phyloP scores from a whole-genome alignment of 2,113 vertebrate species.

The Pagrus major region DNA sequence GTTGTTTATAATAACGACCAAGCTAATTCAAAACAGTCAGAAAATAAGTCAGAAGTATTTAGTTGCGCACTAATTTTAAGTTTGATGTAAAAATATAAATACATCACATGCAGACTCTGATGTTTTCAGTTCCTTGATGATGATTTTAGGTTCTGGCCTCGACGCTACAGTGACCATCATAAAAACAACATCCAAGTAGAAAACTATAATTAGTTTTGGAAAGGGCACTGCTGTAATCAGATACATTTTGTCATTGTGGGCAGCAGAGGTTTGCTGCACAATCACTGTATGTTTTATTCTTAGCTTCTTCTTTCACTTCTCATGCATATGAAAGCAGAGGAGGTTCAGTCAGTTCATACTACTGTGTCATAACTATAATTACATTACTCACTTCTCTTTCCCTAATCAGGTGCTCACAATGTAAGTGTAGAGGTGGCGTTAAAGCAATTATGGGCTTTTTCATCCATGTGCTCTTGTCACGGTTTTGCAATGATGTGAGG shows the following conservation, averaged over 20 bases:
- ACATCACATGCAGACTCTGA: neutral
- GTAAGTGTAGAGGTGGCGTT: slow-evolving; percentile 17
- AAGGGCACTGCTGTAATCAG: slow-evolving; percentile 52
- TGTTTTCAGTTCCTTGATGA: slow-evolving; percentile 30
- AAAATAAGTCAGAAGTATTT: too few species aligned
- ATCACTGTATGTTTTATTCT: slow-evolving; percentile 65
- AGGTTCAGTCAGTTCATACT: slow-evolving; percentile 37
- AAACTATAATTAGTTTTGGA: slow-evolving; percentile 63
- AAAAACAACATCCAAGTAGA: slow-evolving; percentile 55
- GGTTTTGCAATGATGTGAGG: slow-evolving; percentile 45
- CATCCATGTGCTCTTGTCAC: slow-evolving; percentile 5
- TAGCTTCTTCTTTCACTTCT: slow-evolving; percentile 46
- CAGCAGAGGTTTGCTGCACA: slow-evolving; percentile 47
- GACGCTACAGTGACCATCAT: slow-evolving; percentile 34
- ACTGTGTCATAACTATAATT: slow-evolving; percentile 57
- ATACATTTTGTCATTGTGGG: slow-evolving; percentile 59
- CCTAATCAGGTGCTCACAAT: slow-evolving; percentile 45
- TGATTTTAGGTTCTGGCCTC: slow-evolving; percentile 40
- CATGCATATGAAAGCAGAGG: slow-evolving; percentile 38
- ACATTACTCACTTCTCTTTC: slow-evolving; percentile 53
- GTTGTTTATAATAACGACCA: neutral
- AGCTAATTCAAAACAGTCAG: neutral
- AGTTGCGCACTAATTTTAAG: too few species aligned
- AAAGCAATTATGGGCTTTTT: slow-evolving; percentile 43
- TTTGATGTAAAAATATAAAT: slow-evolving; percentile 10